Conservation (phyloP, 2,888 invertebrate genomes). For the Apodemia mormo region DNA sequence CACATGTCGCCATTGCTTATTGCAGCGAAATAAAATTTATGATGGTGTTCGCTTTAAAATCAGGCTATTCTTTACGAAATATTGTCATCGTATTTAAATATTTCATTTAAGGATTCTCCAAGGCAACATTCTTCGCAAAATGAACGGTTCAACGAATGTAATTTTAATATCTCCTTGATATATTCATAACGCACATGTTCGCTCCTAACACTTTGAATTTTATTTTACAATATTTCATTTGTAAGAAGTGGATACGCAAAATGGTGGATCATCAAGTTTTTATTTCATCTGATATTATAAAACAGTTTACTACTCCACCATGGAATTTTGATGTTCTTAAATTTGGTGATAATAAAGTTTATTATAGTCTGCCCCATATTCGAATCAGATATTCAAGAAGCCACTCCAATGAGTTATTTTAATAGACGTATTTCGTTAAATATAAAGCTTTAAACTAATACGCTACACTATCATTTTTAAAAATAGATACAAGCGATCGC, state of each 20-base stretch:
- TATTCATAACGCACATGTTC: conserved; percentile 26
- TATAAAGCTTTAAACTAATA: too few species aligned
- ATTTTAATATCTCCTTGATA: conserved; percentile 47
- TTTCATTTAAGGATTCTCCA: conserved; percentile 74
- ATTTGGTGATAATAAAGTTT: neutral
- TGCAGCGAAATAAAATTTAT: conserved; percentile 71
- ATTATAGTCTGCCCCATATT: neutral
- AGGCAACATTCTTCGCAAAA: conserved; percentile 63
- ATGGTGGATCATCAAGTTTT: neutral
- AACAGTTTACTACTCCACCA: neutral
- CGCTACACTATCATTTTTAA: too few species aligned
- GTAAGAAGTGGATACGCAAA: conserved; percentile 4
- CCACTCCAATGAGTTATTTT: too few species aligned
- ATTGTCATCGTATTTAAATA: conserved; percentile 79
- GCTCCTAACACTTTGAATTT: conserved; percentile 24
- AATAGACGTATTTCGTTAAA: too few species aligned
- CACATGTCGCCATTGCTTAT: conserved; percentile 65
- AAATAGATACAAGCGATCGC: too few species aligned
- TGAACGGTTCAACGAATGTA: conserved; percentile 56
- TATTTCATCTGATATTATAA: conserved; percentile 3
- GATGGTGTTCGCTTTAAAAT: conserved; percentile 73
- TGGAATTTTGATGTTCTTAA: neutral
- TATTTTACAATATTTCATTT: conserved; percentile 17
- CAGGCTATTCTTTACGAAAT: conserved; percentile 79
- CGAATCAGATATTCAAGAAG: neutral